Base-by-base conservation (phyloP, 1,140 invertebrate genomes). In the Apis laboriosa region DNA sequence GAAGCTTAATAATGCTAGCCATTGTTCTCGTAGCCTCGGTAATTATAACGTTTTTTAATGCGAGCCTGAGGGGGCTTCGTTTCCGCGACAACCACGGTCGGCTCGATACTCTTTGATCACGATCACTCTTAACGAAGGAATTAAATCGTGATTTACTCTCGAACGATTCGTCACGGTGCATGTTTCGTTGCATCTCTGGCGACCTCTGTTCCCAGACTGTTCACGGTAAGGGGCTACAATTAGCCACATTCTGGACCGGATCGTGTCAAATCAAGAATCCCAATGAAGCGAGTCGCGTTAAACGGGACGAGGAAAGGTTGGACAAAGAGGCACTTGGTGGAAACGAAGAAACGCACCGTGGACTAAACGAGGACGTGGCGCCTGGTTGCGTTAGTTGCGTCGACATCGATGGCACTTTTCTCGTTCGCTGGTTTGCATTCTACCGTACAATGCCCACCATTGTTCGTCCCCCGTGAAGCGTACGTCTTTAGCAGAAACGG, bases 291-390 rank as follows among this genome's bases (percentile, higher is more conserved):
- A 55, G 28, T 75, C 28, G 61, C 28, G 71, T 75, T 55, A 64
- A 73, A 71, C 34, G 28, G 60, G 49, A n/a, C 5, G 61, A 51
- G 9, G 12, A 34, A 61, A 9, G 17, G 15, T 9, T 9, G 28
- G 61, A 77, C 15, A 85, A 56, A 67, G 87, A 5, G 8, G 19
- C 76, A 77, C 81, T 79, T 66, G 76, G 84, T 74, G 79, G 78
- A 87, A 88, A 88, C 81, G 85, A 88, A 88, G 86, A 85, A 88
- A 84, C 70, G 76, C 28, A 64, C 61, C 60, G 43, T 77, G 86
- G 28, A 67, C 70, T 72, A 72, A 72, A 72, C 28, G 81, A 43
- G 74, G 53, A 84, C 56, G n/a, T 2, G 21, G 64, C 76, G 77
- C 77, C 81, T 76, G 82, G 83, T 84, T 83, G 74, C 61, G 67